Evolutionary conservation across 2,113 vertebrate species (phyloP), one percentile per base, ranked within the genome.

Genomic region (Trichechus manatus): DNA sequence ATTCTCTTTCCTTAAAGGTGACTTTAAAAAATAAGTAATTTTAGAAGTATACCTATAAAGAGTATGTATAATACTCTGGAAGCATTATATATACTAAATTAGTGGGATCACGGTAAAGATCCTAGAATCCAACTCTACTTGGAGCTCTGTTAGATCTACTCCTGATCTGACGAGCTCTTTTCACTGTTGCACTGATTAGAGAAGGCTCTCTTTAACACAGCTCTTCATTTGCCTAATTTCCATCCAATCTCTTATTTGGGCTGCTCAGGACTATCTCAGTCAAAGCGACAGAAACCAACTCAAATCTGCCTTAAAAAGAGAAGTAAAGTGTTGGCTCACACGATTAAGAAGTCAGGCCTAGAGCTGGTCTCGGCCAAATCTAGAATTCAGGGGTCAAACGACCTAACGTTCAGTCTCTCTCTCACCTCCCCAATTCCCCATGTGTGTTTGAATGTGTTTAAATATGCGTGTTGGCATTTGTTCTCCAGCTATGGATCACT

Each of bases 171-270:
- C 31, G 22, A 80, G 36, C 10, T 44, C 89, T 94, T 61, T 20
- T 56, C 63, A 75, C 11, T 56, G n/a, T 66, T 64, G 2, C 19
- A 5, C 19, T n/a, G 1, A 29, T 63, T 27, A 74, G 17, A 90
- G 6, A 44, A 56, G 25, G 7, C 25, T 70, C 13, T 53, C 47
- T 93, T 72, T 33, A 25, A 64, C 2, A 19, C 7, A 87, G 9
- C 44, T 68, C 89, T 91, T 89, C 25, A n/a, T 22, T 94, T 81
- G 8, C 31, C 13, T 81, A 50, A 66, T 86, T 95, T 80, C 31
- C 15, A 87, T 47, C 74, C 42, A n/a, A 50, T 44, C 56, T 82
- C 17, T 20, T n/a, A 64, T 33, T 25, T 88, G n/a, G 36, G 3
- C 31, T 92, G 61, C 39, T 82, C 22, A 61, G 8, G 5, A 42